phyloP scores from a whole-genome alignment of 2,888 invertebrate species.

The Mimachlamys varia region DNA sequence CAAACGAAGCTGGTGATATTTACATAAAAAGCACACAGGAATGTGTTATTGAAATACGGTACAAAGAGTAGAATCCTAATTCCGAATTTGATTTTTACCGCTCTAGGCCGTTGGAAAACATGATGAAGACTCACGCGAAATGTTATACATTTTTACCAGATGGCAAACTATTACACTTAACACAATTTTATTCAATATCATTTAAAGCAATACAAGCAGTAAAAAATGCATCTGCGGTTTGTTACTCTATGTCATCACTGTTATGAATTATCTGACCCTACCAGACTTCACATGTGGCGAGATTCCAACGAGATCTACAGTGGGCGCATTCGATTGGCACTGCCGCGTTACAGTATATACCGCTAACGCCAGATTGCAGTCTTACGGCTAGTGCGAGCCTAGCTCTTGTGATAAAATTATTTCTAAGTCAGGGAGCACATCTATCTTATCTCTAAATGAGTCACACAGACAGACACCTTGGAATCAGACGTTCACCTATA shows the following conservation, averaged over 20 bases:
- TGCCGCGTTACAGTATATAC: neutral
- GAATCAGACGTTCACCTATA: neutral
- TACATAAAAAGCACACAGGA: no score
- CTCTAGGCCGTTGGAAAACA: no score
- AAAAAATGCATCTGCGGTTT: neutral
- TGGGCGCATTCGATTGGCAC: conserved; percentile 28
- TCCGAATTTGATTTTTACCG: no score
- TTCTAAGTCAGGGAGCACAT: neutral
- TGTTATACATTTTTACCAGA: neutral
- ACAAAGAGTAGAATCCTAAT: neutral
- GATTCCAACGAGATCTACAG: neutral
- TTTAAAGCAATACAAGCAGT: neutral
- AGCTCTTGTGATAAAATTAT: neutral
- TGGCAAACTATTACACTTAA: neutral
- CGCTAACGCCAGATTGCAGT: neutral
- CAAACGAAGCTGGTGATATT: neutral
- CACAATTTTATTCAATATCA: neutral
- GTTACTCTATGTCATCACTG: neutral
- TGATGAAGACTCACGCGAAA: neutral
- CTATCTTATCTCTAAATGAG: neutral
- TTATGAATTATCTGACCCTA: neutral
- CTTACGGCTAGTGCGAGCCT: neutral
- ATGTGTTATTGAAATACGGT: neutral
- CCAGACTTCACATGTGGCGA: neutral
- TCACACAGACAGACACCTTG: neutral